Base-by-base conservation (phyloP, 1,140 invertebrate species). In the Lepidostoma basale region DNA sequence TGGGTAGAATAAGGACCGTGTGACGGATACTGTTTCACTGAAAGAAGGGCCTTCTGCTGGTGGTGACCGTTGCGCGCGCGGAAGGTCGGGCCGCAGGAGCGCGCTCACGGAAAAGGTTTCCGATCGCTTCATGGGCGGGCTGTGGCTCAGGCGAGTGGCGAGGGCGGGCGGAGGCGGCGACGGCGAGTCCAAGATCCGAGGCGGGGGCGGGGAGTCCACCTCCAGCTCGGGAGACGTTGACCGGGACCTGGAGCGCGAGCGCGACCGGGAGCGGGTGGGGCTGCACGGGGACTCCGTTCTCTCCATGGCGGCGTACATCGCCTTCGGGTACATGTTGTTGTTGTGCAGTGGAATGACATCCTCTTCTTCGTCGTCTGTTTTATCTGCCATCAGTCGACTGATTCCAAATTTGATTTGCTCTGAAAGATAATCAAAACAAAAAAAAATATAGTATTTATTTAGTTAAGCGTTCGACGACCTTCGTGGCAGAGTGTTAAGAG, bases 101-200 rank as follows among this genome's bases (percentile, higher is more conserved):
- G 90, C 92, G 45, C 88, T 91, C 3, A 93, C 91, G 62, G 90
- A 92, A 76, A 93, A 93, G 3, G 88, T 85, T 77, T 92, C 89
- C 4, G 90, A 92, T 81, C 89, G 87, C 78, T 89, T 89, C 76
- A 78, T n/a, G 81, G 81, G 72, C 72, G 79, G 74, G 54, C 76
- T 74, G 75, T 77, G 71, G 67, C 74, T 52, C 22, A 72, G 45
- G 40, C 59, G 14, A 81, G 79, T 62, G 79, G 83, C 2, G 85
- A 81, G 54, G 83, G 78, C 68, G 82, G 54, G 78, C 68, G 82
- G 30, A 6, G 6, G 81, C 69, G 82, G 82, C 77, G 80, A 81
- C 30, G 83, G 84, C 9, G 83, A 81, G 63, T 72, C 49, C 36
- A 77, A 76, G 8, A 77, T 74, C 47, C 79, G 75, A 1, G 83